These are phyloP conservation scores for Crotalus adamanteus DNA, from an alignment of 2,797 vertebrate species.

Conservation along the genomic window DNA sequence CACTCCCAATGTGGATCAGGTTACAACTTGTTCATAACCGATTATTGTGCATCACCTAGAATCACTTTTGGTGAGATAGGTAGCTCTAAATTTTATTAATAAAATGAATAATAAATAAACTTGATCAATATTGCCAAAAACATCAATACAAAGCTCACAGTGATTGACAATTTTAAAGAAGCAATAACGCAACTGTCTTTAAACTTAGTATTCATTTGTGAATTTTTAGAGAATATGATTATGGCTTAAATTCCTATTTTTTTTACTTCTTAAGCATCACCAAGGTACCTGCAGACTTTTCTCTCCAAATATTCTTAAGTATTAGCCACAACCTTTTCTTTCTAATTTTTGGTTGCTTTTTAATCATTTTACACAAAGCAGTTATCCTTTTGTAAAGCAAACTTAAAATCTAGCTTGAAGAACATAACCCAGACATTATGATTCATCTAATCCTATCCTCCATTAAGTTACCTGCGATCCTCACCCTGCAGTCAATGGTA, in stretches of 20 bases:
- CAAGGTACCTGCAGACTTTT: not conserved
- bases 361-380: not conserved
- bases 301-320: not conserved
- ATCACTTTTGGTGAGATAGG: not conserved
- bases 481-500: not conserved
- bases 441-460: not conserved
- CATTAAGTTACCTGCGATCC: not conserved
- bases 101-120: not conserved
- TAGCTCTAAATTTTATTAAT: not conserved
- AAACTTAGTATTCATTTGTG: not conserved
- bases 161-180: not conserved
- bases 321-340: not conserved
- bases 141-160: not conserved
- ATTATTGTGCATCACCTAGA: not conserved
- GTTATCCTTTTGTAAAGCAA: not conserved
- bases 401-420: not conserved
- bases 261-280: not conserved
- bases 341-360: not conserved
- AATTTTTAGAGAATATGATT: not conserved
- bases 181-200: not conserved
- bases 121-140: not conserved
- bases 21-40: not conserved
- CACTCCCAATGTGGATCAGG: not conserved
- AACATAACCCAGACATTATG: not conserved
- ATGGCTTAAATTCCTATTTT: not conserved